phyloP scores from a whole-genome alignment of 2,113 vertebrate species.

The Ibidorhyncha struthersii region DNA sequence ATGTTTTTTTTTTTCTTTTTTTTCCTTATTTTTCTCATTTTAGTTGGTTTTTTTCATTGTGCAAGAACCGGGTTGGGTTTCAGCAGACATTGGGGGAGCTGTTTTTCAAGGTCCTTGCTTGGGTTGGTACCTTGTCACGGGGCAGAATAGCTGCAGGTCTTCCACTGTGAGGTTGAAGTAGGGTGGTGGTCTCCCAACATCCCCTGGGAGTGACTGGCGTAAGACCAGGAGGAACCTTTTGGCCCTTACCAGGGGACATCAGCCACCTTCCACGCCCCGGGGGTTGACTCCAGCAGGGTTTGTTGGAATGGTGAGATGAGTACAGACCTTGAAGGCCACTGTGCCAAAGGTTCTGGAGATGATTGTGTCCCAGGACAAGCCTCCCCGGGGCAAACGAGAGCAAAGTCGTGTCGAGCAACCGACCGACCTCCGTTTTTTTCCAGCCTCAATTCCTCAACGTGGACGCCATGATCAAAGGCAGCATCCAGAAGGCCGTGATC shows the following conservation, averaged over 20 bases:
- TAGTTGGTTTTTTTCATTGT: no score
- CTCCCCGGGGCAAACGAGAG: not conserved
- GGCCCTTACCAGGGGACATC: not conserved
- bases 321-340: not conserved
- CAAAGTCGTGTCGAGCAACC: not conserved
- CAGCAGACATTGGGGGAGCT: not conserved
- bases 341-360: not conserved
- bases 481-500: slow-evolving; percentile 49
- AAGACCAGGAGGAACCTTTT: not conserved
- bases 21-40: not conserved
- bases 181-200: not conserved
- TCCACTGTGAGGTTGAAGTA: not conserved
- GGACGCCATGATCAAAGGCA: slow-evolving; percentile 7
- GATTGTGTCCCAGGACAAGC: not conserved
- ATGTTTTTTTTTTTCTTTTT: not conserved
- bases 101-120: not conserved
- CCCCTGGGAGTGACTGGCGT: not conserved
- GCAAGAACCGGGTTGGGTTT: not conserved
- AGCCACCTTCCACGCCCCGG: not conserved
- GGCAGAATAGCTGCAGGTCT: not conserved
- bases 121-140: not conserved
- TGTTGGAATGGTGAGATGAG: not conserved
- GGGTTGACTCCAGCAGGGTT: not conserved
- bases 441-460: not conserved
- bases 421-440: not conserved